Percentiles rank a stretch among this genome's conserved stretches.
phyloP scores from a whole-genome alignment of 64 coral and sea anemone species.

The Montipora cactus region DNA sequence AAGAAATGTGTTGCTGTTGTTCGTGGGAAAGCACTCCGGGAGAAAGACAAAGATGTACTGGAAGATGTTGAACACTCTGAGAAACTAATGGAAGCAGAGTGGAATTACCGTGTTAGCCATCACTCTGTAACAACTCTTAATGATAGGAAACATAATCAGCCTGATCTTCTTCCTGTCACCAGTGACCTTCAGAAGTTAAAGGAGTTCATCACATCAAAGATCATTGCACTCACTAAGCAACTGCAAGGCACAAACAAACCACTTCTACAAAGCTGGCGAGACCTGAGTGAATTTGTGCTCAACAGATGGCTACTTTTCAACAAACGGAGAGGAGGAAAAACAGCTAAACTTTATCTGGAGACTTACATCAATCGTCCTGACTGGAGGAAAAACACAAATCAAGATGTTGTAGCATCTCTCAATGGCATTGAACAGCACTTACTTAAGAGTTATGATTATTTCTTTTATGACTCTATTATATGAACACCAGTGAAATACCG shows the following conservation, averaged over 20 bases:
- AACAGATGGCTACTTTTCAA: conserved; percentile 57
- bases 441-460: neutral
- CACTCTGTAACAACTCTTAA: neutral
- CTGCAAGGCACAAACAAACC: conserved; percentile 9
- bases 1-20: conserved; percentile 16
- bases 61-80: neutral
- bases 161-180: neutral
- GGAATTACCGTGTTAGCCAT: neutral
- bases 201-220: conserved; percentile 30
- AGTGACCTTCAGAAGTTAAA: conserved; percentile 51
- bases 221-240: conserved; percentile 34
- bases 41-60: neutral
- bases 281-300: conserved; percentile 26
- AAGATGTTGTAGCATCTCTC: neutral
- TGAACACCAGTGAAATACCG: no score
- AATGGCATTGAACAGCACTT: conserved; percentile 17
- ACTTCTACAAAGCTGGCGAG: conserved; percentile 1
- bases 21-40: neutral
- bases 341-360: conserved; percentile 11
- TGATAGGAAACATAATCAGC: neutral
- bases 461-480: no score
- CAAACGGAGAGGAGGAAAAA: conserved; percentile 39
- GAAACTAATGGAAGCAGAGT: conserved; percentile 33
- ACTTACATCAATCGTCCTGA: conserved; percentile 4
- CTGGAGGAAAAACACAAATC: neutral